These are phyloP conservation scores for Carcharodon carcharias DNA, from an alignment of 2,797 vertebrate species.

Conservation along the genomic window DNA sequence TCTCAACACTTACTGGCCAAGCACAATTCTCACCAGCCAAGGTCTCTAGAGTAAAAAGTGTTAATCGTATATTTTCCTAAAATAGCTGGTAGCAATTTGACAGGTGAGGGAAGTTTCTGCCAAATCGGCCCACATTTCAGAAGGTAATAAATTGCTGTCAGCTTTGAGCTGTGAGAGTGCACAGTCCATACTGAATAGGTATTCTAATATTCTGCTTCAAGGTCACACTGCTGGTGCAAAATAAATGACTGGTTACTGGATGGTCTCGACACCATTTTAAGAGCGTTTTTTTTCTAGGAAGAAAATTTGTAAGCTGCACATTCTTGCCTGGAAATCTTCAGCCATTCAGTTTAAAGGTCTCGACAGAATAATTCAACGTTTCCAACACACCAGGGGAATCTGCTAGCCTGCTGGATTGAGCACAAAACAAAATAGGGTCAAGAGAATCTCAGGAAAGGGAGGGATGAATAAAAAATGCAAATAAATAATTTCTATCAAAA, in stretches of 20 bases:
- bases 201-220: not conserved
- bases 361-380: not conserved
- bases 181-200: not conserved
- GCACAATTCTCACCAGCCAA: not conserved
- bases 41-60: not conserved
- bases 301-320: not conserved
- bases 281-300: not conserved
- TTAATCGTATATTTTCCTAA: not conserved
- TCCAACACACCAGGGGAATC: not conserved
- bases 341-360: not conserved
- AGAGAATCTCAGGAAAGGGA: not conserved
- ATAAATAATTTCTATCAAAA: not conserved
- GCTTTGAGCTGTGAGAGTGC: not conserved
- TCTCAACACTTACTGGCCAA: not conserved
- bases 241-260: not conserved
- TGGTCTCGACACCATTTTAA: not conserved
- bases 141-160: constrained; percentile 15
- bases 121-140: not conserved
- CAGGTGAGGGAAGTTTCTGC: not conserved
- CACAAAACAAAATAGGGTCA: not conserved
- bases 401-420: not conserved
- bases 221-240: not conserved
- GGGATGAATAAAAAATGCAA: not conserved
- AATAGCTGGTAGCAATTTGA: not conserved
- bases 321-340: not conserved